Evolutionary conservation across 2,888 invertebrate species (phyloP).

Genomic region (Caradrina kadenii): DNA sequence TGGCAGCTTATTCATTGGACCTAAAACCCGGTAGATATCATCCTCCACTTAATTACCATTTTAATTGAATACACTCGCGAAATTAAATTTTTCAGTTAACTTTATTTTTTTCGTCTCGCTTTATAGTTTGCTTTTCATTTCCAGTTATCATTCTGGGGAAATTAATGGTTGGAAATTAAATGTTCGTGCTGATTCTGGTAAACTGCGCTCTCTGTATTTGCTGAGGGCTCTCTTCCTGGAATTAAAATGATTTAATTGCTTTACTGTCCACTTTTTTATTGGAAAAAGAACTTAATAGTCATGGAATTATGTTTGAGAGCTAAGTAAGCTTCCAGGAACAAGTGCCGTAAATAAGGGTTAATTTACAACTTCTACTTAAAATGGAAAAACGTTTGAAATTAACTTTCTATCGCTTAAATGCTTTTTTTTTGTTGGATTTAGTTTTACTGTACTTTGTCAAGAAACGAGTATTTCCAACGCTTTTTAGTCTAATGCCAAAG

Average conservation of each 20-base stretch:
- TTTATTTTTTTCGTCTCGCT: slow-evolving; percentile 32
- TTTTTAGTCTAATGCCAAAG: too few relatives aligned
- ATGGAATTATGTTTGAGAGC: not conserved
- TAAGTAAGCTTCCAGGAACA: not conserved
- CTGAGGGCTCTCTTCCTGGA: not conserved
- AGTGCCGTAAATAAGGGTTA: too few relatives aligned
- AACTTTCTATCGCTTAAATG: too few relatives aligned
- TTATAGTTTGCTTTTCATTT: slow-evolving; percentile 64
- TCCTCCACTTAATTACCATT: slow-evolving; percentile 75
- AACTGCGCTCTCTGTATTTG: not conserved
- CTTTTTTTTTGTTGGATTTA: too few relatives aligned
- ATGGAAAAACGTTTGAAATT: too few relatives aligned
- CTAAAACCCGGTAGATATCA: slow-evolving; percentile 66
- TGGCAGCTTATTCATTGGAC: slow-evolving; percentile 60
- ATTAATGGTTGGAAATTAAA: slow-evolving; percentile 44
- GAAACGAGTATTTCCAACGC: too few relatives aligned
- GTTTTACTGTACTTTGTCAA: too few relatives aligned
- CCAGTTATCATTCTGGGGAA: slow-evolving; percentile 39
- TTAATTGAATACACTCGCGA: slow-evolving; percentile 74
- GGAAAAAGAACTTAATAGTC: not conserved
- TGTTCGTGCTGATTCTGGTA: slow-evolving; percentile 23
- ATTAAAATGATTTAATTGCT: not conserved
- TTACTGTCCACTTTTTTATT: not conserved
- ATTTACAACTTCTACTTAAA: too few relatives aligned
- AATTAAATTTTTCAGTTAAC: slow-evolving; percentile 63